Evolutionary conservation across 2,888 invertebrate species (phyloP).

Genomic region (Trissolcus brochymenae): DNA sequence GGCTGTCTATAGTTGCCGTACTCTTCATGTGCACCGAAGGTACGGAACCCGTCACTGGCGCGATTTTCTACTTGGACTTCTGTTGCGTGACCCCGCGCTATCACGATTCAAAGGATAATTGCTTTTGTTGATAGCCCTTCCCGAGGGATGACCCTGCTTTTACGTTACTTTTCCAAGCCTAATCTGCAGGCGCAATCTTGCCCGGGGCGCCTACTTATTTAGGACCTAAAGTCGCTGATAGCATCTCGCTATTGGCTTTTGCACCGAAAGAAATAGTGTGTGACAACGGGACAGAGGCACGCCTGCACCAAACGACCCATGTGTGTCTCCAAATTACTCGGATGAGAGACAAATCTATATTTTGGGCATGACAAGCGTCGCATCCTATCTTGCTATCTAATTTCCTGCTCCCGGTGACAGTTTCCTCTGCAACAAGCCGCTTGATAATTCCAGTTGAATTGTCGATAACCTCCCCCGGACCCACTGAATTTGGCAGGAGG

Average conservation of each 20-base stretch:
- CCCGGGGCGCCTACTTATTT: too few relatives aligned
- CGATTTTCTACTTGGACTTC: not conserved
- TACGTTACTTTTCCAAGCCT: too few relatives aligned
- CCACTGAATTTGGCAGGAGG: not conserved
- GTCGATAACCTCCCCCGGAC: not conserved
- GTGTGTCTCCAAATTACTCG: too few relatives aligned
- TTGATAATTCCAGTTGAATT: not conserved
- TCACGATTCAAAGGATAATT: not conserved
- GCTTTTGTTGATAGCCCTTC: not conserved
- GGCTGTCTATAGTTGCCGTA: conserved; percentile 75
- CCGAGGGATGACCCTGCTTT: too few relatives aligned
- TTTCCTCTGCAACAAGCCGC: not conserved
- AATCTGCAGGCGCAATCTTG: too few relatives aligned
- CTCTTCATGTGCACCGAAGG: conserved; percentile 76
- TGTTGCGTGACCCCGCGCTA: not conserved
- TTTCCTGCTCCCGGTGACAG: conserved; percentile 3
- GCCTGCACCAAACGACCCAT: too few relatives aligned
- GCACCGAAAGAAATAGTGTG: too few relatives aligned
- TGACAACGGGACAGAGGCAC: too few relatives aligned
- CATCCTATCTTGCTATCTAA: not conserved
- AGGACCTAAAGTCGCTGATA: too few relatives aligned
- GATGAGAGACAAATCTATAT: too few relatives aligned
- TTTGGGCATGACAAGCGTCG: too few relatives aligned
- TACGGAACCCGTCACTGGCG: conserved; percentile 53
- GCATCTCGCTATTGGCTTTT: too few relatives aligned